Evolutionary conservation across 2,797 vertebrate species (phyloP), one percentile per base, ranked within the genome.

Genomic region (Yasuhikotakia modesta): DNA sequence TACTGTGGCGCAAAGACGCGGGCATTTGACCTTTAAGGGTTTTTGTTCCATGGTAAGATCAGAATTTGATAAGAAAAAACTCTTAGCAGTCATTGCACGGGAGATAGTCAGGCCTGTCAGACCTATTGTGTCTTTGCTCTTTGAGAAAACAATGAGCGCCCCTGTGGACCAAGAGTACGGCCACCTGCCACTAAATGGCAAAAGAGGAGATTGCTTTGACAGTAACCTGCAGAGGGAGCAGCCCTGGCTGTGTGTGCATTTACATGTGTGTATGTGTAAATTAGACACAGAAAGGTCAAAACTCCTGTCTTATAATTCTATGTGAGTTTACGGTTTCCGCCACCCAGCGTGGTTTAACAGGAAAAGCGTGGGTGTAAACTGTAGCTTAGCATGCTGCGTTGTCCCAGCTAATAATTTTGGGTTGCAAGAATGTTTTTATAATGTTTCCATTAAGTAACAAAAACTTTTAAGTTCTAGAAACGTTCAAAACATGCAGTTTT

Each of bases 61-160:
- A 88, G 83, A 88, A 84, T 84, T 87, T 83, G 91, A 92, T 92
- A 92, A 92, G 89, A 91, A 87, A 91, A 91, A 91, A 90, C 89
- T 88, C 35, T 89, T 91, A 85, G 86, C 88, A 70, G 68, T 85
- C 78, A 39, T 69, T 83, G 88, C 85, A 89, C 79, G 2, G 79
- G 70, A 88, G 86, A 90, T 87, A 88, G 87, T 78, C 79, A 85
- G 87, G 84, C 80, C 83, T 22, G 84, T 86, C 82, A 83, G 86
- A 88, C 67, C 82, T 70, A 87, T 91, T 89, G 88, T 88, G 85
- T 72, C 75, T 80, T 78, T 81, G 81, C 87, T 85, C 88, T 86
- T 81, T 81, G 67, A 78, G 86, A 83, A 80, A 83, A 89, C 88
- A 89, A 90, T 87, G 76, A 86, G 80, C 79, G 79, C 88, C 82